These are phyloP conservation scores for Polydrusus tereticollis DNA, from an alignment of 2,888 invertebrate species.

Conservation along the genomic window DNA sequence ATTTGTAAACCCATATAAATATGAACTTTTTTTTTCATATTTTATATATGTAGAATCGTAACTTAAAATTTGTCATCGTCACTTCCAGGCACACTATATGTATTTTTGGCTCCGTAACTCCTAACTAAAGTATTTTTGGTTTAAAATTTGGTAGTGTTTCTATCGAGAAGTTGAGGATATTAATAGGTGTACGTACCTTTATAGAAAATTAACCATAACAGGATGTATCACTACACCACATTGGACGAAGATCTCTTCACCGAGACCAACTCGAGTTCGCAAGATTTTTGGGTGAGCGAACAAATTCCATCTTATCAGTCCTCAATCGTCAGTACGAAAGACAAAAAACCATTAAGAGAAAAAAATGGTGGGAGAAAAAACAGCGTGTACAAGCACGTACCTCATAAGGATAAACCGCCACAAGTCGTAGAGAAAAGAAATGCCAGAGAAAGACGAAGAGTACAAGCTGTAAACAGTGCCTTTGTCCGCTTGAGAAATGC, in stretches of 20 bases:
- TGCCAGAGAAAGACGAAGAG: constrained; percentile 74
- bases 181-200: too few species aligned
- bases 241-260: constrained; percentile 4
- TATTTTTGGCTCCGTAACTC: too few species aligned
- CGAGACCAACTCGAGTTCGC: constrained; percentile 16
- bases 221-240: constrained; percentile 14
- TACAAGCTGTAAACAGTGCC: constrained; percentile 76
- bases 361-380: constrained; percentile 23
- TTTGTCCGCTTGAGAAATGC: constrained; percentile 72
- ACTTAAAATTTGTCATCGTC: too few species aligned
- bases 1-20: too few species aligned
- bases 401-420: constrained; percentile 69
- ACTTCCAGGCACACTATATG: too few species aligned
- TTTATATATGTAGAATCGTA: too few species aligned
- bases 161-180: too few species aligned
- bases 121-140: not conserved
- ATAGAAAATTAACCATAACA: not conserved
- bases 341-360: constrained; percentile 22
- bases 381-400: constrained; percentile 61
- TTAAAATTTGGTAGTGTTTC: not conserved
- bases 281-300: constrained; percentile 19
- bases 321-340: not conserved
- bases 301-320: not conserved
- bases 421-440: constrained; percentile 73
- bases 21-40: too few species aligned